Evolutionary conservation across 2,113 vertebrate genomes (phyloP).

Genomic region (Cyanoramphus novaezelandiae): DNA sequence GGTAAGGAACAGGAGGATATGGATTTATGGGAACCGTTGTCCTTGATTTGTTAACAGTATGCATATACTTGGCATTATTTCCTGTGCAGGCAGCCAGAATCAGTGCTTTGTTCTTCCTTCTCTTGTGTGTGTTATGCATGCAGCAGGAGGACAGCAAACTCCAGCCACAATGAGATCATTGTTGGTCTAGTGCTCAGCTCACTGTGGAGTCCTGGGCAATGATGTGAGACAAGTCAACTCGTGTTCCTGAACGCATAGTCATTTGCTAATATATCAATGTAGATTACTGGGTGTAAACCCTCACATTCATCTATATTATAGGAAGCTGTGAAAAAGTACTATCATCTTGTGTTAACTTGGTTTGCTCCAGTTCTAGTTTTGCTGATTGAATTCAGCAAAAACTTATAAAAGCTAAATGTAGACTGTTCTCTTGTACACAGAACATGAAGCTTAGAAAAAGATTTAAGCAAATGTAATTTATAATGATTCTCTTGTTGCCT

Average conservation of each 20-base stretch:
- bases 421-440: not conserved
- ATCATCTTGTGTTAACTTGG: not conserved
- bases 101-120: not conserved
- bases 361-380: not conserved
- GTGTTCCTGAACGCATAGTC: not conserved
- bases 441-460: not conserved
- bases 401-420: not conserved
- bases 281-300: not conserved
- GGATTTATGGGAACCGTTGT: not conserved
- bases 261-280: not conserved
- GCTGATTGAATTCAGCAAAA: not conserved
- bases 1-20: not conserved
- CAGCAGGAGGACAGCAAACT: not conserved
- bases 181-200: not conserved
- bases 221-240: not conserved
- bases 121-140: rapidly evolving
- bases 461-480: not conserved
- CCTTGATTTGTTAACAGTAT: not conserved
- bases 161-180: not conserved
- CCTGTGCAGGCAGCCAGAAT: not conserved
- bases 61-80: not conserved
- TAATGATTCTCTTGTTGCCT: not conserved
- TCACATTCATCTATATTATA: not conserved
- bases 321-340: not conserved
- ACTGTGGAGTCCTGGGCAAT: not conserved